Conservation (phyloP, 1,140 invertebrate species). For the Sycophaga agraensis region DNA sequence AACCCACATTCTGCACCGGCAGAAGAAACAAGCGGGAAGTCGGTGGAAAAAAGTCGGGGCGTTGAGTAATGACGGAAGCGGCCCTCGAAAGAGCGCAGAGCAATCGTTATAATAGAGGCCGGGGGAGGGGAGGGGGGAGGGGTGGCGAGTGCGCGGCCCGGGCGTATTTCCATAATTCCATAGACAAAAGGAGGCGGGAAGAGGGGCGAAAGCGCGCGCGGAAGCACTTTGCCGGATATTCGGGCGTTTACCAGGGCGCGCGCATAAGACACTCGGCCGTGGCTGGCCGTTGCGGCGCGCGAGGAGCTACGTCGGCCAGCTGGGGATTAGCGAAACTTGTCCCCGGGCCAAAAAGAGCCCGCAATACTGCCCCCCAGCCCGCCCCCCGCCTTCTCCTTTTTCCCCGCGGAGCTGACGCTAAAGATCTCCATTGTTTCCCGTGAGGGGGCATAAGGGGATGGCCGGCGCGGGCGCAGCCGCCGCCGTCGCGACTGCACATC, state of each 20-base stretch:
- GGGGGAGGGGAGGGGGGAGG: neutral
- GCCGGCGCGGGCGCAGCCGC: too few species aligned
- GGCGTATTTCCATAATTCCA: slow-evolving; percentile 19
- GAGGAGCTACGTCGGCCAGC: slow-evolving; percentile 9
- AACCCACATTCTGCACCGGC: too few species aligned
- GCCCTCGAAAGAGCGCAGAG: neutral
- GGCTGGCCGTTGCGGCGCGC: neutral
- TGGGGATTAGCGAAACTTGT: slow-evolving; percentile 43
- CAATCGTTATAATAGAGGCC: slow-evolving; percentile 17
- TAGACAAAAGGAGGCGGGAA: slow-evolving; percentile 14
- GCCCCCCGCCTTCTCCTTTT: neutral
- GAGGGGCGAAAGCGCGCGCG: neutral
- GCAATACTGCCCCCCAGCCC: slow-evolving; percentile 15
- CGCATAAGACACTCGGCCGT: slow-evolving; percentile 38
- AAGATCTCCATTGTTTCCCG: too few species aligned
- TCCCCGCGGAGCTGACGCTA: neutral
- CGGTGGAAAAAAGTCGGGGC: neutral
- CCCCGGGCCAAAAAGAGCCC: slow-evolving; percentile 38
- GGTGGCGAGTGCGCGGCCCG: neutral
- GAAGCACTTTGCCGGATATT: slow-evolving; percentile 21
- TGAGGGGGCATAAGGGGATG: too few species aligned
- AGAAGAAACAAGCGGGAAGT: neutral
- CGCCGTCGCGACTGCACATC: too few species aligned
- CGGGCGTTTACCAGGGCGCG: slow-evolving; percentile 20
- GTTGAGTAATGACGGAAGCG: neutral